These are phyloP conservation scores for Phasianus colchicus DNA, from an alignment of 2,113 vertebrate species.

Conservation along the genomic window DNA sequence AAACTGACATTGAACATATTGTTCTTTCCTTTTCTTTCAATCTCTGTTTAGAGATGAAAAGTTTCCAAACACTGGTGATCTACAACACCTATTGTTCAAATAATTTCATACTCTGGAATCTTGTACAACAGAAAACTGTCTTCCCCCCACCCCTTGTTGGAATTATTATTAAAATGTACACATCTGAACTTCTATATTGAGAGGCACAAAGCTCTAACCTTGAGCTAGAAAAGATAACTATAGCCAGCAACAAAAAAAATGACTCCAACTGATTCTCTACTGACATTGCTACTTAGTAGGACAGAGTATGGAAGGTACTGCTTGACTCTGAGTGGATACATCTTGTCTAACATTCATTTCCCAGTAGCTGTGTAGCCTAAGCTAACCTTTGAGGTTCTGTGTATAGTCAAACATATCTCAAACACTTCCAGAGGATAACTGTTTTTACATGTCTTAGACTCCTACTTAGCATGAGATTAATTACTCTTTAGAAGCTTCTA, in stretches of 20 bases:
- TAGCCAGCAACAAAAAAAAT: background rate
- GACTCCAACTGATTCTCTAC: background rate
- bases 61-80: background rate
- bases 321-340: background rate
- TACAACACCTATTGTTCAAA: background rate
- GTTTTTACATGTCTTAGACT: background rate
- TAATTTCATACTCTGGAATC: background rate
- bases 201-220: background rate
- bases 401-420: background rate
- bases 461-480: background rate
- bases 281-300: background rate
- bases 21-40: background rate
- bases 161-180: background rate
- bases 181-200: background rate
- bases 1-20: background rate
- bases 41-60: background rate
- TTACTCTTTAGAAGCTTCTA: background rate
- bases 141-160: background rate
- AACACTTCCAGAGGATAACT: background rate
- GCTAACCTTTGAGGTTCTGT: background rate
- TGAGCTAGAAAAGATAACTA: background rate
- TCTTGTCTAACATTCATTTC: background rate
- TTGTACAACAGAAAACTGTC: background rate
- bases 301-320: background rate
- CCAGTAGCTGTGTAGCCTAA: background rate